These are phyloP conservation scores for Enteromius unitaeniatus DNA, from an alignment of 2,797 vertebrate species.

Conservation along the genomic window DNA sequence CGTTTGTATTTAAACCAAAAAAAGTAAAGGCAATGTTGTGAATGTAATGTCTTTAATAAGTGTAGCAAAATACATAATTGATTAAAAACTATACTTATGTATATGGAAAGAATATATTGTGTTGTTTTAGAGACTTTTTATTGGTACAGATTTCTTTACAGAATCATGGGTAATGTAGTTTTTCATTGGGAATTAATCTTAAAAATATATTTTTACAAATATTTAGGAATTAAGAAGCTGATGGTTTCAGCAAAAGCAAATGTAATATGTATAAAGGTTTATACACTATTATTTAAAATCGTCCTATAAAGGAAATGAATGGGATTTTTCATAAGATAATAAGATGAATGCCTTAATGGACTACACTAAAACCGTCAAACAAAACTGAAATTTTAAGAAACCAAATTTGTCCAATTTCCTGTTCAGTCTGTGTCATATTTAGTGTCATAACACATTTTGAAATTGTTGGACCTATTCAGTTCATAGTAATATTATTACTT, in stretches of 20 bases:
- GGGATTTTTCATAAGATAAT: background rate
- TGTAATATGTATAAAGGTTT: background rate
- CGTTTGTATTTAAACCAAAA: background rate
- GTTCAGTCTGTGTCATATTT: too few species aligned
- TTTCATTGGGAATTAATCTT: background rate
- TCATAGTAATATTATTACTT: too few species aligned
- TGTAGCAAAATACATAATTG: background rate
- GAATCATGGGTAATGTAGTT: background rate
- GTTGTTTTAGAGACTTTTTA: background rate
- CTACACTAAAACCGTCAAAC: too few species aligned
- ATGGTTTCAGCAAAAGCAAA: background rate
- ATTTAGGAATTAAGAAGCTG: background rate
- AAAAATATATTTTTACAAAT: background rate
- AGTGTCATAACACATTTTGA: too few species aligned
- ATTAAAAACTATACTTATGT: background rate
- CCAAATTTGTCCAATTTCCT: too few species aligned
- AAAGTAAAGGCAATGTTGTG: background rate
- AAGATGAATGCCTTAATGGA: too few species aligned
- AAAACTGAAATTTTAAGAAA: too few species aligned
- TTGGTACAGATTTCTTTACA: background rate
- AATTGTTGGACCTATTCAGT: too few species aligned
- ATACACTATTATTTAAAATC: background rate
- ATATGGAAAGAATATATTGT: background rate
- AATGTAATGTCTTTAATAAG: background rate
- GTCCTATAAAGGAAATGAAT: background rate